Base-by-base conservation (phyloP, 2,888 invertebrate genomes). In the Trichacis sp. region DNA sequence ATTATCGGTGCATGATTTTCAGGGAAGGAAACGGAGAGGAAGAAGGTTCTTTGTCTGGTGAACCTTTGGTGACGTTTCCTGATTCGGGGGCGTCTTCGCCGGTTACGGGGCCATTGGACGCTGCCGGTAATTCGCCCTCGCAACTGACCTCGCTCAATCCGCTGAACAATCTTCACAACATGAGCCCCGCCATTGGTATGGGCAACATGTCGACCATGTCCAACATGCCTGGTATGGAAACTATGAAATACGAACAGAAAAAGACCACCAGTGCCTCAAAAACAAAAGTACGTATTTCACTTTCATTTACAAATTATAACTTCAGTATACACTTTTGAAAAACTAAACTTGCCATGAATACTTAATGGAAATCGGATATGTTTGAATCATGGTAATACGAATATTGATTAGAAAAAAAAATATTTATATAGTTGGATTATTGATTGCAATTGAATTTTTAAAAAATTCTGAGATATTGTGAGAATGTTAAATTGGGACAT, bases 241-340 rank as follows among this genome's bases (percentile, higher is more conserved):
- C 92, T 57, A 86, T 94, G 70, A 94, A 93, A 83, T 94, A 92
- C 81, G 93, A 94, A 84, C 92, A 94, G 84, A 94, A 93, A 79
- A 90, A 92, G 73, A 91, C 91, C 84, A 92, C 92, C 67, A 93
- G 93, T 54, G 91, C 93, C 60, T 89, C 89, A 24, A 90, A 90
- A 74, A 92, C 93, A 0, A 91, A 93, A 84, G 88, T 89, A 76
- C 82, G 78, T 29, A 6, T 46, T 5, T 24, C 8, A 5, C 8
- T 24, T 24, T 36, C 20, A 11, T 30, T 49, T 49, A 9, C 14
- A 18, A n/a, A 36, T 11, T 3, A n/a, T n/a, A n/a, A n/a, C n/a
- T n/a, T n/a, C n/a, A n/a, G n/a, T n/a, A n/a, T n/a, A n/a, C n/a
- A n/a, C n/a, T n/a, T n/a, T n/a, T n/a, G n/a, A n/a, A n/a, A n/a